These are phyloP conservation scores for Erpobdella octoculata DNA, from an alignment of 2,888 invertebrate genomes.

Conservation along the genomic window DNA sequence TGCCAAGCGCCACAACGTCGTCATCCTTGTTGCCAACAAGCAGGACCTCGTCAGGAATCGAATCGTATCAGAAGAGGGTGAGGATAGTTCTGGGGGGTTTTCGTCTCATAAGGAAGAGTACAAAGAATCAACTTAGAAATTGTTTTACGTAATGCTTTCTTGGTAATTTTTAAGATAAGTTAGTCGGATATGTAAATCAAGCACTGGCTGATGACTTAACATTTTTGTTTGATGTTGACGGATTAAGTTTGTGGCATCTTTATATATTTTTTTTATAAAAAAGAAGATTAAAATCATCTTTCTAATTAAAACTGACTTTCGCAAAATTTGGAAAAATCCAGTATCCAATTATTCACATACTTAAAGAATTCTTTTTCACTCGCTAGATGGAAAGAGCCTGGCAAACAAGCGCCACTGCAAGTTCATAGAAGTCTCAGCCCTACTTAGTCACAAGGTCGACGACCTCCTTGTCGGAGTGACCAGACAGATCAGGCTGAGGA, in stretches of 20 bases:
- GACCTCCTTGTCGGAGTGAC: conserved; percentile 83
- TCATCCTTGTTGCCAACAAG: conserved; percentile 88
- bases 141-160: too few relatives aligned
- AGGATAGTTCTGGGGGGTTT: conserved; percentile 41
- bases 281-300: not conserved
- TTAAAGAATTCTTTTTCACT: not conserved
- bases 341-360: too few relatives aligned
- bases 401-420: conserved; percentile 63
- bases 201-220: too few relatives aligned
- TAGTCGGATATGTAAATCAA: too few relatives aligned
- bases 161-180: too few relatives aligned
- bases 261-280: not conserved
- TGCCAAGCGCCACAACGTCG: conserved; percentile 63
- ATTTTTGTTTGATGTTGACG: too few relatives aligned
- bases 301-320: too few relatives aligned
- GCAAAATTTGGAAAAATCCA: too few relatives aligned
- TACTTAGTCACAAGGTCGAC: conserved; percentile 90
- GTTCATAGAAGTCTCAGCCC: conserved; percentile 88
- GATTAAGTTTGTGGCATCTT: not conserved
- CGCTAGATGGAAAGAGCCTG: conserved; percentile 33
- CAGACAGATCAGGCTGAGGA: conserved; percentile 70
- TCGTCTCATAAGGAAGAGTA: not conserved
- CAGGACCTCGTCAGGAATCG: conserved; percentile 81
- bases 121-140: too few relatives aligned
- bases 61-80: conserved; percentile 74